Evolutionary conservation across 2,113 vertebrate species (phyloP).

Genomic region (Protobothrops flavoviridis): DNA sequence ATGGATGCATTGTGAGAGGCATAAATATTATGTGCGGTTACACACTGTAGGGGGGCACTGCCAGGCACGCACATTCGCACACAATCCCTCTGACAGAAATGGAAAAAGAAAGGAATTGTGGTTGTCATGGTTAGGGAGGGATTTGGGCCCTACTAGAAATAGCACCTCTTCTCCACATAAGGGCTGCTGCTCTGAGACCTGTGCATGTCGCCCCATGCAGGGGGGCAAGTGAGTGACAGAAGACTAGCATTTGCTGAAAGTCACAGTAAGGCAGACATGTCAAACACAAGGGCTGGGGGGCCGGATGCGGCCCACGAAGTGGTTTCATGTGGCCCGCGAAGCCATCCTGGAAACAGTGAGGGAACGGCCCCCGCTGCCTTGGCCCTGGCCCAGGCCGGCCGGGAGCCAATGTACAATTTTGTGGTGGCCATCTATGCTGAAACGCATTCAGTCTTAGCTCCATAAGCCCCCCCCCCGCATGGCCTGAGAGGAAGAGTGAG

Average conservation of each 20-base stretch:
- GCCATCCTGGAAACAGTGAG: no score
- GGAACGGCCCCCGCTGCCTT: no score
- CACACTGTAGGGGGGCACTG: neutral
- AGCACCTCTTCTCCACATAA: no score
- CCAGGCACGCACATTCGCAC: neutral
- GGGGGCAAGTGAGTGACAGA: neutral
- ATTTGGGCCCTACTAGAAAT: neutral
- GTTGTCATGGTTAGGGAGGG: neutral
- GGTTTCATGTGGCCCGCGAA: no score
- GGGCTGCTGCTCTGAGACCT: neutral
- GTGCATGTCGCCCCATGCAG: neutral
- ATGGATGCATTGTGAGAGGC: conserved; percentile 12
- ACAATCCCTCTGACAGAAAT: neutral
- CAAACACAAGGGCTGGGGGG: no score
- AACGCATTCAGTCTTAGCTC: no score
- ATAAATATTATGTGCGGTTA: neutral
- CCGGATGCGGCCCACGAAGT: no score
- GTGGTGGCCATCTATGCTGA: no score
- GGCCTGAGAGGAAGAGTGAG: no score
- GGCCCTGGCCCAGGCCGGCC: no score
- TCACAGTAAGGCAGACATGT: neutral
- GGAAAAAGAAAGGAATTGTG: neutral
- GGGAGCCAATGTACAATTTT: no score
- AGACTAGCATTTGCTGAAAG: neutral
- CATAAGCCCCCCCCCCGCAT: no score